phyloP scores from a whole-genome alignment of 2,888 invertebrate species.

The Cantharis nigra region DNA sequence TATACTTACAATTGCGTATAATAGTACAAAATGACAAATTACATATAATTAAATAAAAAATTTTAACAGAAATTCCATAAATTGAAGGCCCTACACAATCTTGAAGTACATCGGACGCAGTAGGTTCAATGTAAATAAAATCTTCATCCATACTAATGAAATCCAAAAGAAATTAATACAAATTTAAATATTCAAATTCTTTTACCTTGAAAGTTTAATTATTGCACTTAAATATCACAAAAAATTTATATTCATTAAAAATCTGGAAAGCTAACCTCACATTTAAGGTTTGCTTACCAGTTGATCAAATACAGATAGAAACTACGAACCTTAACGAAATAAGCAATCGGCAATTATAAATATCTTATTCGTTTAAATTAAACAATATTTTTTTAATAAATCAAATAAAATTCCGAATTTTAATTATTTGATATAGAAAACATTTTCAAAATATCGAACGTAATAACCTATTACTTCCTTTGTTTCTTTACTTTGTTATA shows the following conservation, averaged over 20 bases:
- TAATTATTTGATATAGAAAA: no score
- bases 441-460: no score
- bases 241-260: not conserved
- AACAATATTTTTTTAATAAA: no score
- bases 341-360: no score
- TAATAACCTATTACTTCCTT: no score
- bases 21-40: constrained; percentile 32
- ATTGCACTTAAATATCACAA: not conserved
- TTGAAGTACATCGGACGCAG: constrained; percentile 17
- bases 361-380: no score
- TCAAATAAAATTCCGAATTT: no score
- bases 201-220: not conserved
- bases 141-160: constrained; percentile 1
- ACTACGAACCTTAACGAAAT: not conserved
- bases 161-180: not conserved
- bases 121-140: constrained; percentile 5
- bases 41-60: constrained; percentile 25
- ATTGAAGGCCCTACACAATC: constrained; percentile 34
- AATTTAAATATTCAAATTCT: not conserved
- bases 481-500: no score
- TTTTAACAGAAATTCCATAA: constrained; percentile 24
- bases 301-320: not conserved
- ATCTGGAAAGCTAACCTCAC: not conserved
- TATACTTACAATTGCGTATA: constrained; percentile 26
- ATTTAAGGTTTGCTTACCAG: not conserved